These are phyloP conservation scores for Ovis canadensis DNA, from an alignment of 2,113 vertebrate genomes.

Conservation along the genomic window DNA sequence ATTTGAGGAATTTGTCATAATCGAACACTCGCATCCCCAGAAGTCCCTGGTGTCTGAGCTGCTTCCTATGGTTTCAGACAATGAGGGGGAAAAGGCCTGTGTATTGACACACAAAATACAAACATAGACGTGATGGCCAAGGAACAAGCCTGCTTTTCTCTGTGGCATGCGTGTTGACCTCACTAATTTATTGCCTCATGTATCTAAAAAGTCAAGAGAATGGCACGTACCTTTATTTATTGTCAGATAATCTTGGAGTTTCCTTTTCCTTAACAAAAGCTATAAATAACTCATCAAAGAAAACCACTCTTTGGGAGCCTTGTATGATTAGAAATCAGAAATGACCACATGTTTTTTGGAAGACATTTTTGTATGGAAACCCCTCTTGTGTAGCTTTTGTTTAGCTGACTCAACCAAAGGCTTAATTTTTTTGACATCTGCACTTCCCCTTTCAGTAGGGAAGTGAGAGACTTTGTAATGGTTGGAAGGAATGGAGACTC, in stretches of 20 bases:
- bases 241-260: neutral
- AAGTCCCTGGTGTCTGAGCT: neutral
- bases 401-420: neutral
- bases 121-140: neutral
- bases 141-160: neutral
- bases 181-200: neutral
- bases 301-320: neutral
- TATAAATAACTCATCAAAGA: conserved; percentile 38
- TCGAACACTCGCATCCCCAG: neutral
- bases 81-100: neutral
- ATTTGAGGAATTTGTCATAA: neutral
- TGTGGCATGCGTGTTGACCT: neutral
- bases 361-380: neutral
- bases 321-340: conserved; percentile 10
- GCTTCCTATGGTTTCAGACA: neutral
- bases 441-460: neutral
- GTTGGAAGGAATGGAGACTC: neutral
- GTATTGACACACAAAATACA: neutral
- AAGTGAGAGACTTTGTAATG: neutral
- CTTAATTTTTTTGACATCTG: neutral
- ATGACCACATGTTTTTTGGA: neutral
- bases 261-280: conserved; percentile 1
- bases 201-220: neutral
- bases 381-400: neutral
- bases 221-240: neutral